These are phyloP conservation scores for Amazona guildingii DNA, from an alignment of 2,113 vertebrate genomes.

Conservation along the genomic window DNA sequence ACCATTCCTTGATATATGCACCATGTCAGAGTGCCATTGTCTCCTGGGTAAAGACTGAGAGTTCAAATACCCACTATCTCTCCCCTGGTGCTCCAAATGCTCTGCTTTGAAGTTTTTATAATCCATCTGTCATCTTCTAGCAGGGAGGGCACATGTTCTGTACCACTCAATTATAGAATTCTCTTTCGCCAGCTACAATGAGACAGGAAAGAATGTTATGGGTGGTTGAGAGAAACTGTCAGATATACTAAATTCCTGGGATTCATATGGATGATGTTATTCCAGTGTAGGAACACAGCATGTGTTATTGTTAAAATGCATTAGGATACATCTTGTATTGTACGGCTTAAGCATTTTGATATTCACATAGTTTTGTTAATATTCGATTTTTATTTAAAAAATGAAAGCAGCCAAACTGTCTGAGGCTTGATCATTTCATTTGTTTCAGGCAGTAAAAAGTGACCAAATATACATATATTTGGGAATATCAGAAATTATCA, in stretches of 20 bases:
- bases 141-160: slow-evolving; percentile 97
- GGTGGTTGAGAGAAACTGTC: slow-evolving; percentile 90
- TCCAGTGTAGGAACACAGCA: slow-evolving; percentile 82
- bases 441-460: slow-evolving; percentile 39
- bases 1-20: slow-evolving; percentile 97
- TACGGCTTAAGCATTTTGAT: slow-evolving; percentile 60
- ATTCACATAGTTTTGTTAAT: slow-evolving; percentile 54
- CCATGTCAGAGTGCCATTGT: slow-evolving; percentile 97
- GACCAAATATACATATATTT: slow-evolving; percentile 29
- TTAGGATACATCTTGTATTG: slow-evolving; percentile 69
- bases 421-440: slow-evolving; percentile 54
- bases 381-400: slow-evolving; percentile 63
- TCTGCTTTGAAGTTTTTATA: slow-evolving; percentile 99
- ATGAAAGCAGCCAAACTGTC: neutral
- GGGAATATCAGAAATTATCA: slow-evolving; percentile 25
- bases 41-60: slow-evolving; percentile 98
- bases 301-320: slow-evolving; percentile 85
- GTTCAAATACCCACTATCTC: slow-evolving; percentile 99
- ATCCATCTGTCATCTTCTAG: slow-evolving; percentile 99
- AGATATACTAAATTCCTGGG: slow-evolving; percentile 87
- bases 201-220: slow-evolving; percentile 91
- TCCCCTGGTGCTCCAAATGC: slow-evolving; percentile 96
- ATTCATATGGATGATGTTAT: slow-evolving; percentile 85
- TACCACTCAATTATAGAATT: slow-evolving; percentile 97
- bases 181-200: slow-evolving; percentile 91